phyloP scores from a whole-genome alignment of 2,888 invertebrate genomes.

The Ethmia dodecea region DNA sequence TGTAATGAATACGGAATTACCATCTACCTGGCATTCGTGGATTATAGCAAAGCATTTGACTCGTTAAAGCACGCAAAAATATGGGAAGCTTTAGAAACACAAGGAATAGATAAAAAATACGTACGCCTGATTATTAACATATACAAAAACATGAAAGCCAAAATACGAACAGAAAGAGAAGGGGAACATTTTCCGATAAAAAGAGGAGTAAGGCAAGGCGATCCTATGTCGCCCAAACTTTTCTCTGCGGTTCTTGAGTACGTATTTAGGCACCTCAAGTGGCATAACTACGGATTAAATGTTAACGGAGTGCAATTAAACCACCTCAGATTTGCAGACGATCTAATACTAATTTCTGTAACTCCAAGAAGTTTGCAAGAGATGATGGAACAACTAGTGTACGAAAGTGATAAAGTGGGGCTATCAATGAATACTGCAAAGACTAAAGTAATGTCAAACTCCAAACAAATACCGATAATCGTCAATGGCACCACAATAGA shows the following conservation, averaged over 20 bases:
- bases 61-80: not conserved
- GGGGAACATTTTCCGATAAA: conserved; percentile 17
- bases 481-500: conserved; percentile 12
- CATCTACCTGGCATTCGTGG: conserved; percentile 19
- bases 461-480: conserved; percentile 1
- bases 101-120: conserved; percentile 19
- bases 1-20: conserved; percentile 13
- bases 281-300: conserved; percentile 6
- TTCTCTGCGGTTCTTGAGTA: conserved; percentile 15
- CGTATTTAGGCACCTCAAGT: conserved; percentile 11
- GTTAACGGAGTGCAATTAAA: conserved; percentile 8
- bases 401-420: not conserved
- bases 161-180: conserved; percentile 17
- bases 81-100: conserved; percentile 15
- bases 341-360: conserved; percentile 14
- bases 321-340: conserved; percentile 13
- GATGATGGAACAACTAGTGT: not conserved
- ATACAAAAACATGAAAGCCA: conserved; percentile 18
- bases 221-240: conserved; percentile 18
- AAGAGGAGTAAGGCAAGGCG: conserved; percentile 19
- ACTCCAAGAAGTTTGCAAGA: not conserved
- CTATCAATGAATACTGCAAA: conserved; percentile 1
- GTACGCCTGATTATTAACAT: conserved; percentile 19
- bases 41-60: conserved; percentile 19
- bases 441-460: conserved; percentile 15